Evolutionary conservation across 2,113 vertebrate genomes (phyloP).

Genomic region (Sisor rabdophorus): DNA sequence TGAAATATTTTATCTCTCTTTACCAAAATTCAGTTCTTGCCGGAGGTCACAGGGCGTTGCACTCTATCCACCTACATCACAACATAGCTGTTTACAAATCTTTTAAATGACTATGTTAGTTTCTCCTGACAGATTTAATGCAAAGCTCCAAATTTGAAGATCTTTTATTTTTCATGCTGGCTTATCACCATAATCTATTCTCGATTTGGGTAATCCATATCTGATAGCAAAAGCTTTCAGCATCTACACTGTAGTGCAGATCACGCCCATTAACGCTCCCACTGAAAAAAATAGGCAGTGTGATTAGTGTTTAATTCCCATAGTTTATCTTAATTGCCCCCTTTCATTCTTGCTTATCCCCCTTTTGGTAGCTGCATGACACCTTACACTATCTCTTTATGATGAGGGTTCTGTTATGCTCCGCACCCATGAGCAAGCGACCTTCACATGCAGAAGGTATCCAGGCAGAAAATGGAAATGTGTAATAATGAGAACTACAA

Average conservation of each 20-base stretch:
- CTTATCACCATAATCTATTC: neutral
- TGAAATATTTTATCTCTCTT: conserved; percentile 21
- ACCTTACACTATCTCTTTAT: neutral
- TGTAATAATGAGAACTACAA: conserved; percentile 22
- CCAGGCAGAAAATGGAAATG: conserved; percentile 44
- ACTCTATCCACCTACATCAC: conserved; percentile 23
- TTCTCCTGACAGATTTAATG: conserved; percentile 31
- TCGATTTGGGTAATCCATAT: neutral
- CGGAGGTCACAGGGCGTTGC: conserved; percentile 30
- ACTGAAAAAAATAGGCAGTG: too few species aligned
- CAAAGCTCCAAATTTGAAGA: conserved; percentile 40
- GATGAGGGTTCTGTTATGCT: conserved; percentile 7
- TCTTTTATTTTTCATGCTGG: conserved; percentile 31
- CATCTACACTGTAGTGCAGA: neutral
- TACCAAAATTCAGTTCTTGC: conserved; percentile 24
- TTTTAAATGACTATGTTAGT: neutral
- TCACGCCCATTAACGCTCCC: too few species aligned
- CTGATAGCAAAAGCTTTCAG: neutral
- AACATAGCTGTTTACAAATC: conserved; percentile 3
- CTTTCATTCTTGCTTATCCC: too few species aligned
- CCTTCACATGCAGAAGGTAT: conserved; percentile 15
- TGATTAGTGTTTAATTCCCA: too few species aligned
- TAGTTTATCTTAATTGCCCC: too few species aligned
- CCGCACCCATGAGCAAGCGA: conserved; percentile 25
- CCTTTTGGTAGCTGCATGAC: too few species aligned